Evolutionary conservation across 2,888 invertebrate species (phyloP).

Genomic region (Drosophila nr. medialis): DNA sequence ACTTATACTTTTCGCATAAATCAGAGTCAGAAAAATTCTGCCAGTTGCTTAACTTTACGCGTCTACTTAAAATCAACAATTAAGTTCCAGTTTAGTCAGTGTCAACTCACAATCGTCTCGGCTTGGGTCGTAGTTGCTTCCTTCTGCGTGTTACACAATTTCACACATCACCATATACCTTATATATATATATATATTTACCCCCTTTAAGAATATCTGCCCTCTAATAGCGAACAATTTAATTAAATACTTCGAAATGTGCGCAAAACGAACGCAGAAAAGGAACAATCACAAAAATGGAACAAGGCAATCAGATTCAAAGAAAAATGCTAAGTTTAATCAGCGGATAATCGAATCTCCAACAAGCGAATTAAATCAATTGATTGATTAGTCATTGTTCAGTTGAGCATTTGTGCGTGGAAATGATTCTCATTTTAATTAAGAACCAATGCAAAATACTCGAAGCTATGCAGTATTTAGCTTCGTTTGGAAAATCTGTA

Average conservation of each 20-base stretch:
- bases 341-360: slow-evolving; percentile 49
- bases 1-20: slow-evolving; percentile 14
- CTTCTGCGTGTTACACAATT: background rate
- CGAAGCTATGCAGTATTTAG: background rate
- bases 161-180: background rate
- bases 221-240: slow-evolving; percentile 58
- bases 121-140: background rate
- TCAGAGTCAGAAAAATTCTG: background rate
- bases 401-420: slow-evolving; percentile 19
- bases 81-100: background rate
- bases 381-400: slow-evolving; percentile 39
- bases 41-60: slow-evolving; percentile 10
- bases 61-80: background rate
- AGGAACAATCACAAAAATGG: slow-evolving; percentile 29
- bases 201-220: slow-evolving; percentile 5
- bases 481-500: background rate
- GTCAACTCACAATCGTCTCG: background rate
- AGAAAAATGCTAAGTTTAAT: slow-evolving; percentile 47
- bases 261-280: background rate
- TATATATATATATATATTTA: too few relatives aligned
- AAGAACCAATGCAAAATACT: slow-evolving; percentile 17
- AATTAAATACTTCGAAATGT: slow-evolving; percentile 66
- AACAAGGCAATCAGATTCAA: slow-evolving; percentile 43
- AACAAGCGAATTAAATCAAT: slow-evolving; percentile 39
- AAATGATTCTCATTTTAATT: slow-evolving; percentile 54